A percentile compares a stretch with the other conserved stretches of the same genome.
Conservation (phyloP, 2,888 invertebrate genomes). For the Cheilosia vernalis region DNA sequence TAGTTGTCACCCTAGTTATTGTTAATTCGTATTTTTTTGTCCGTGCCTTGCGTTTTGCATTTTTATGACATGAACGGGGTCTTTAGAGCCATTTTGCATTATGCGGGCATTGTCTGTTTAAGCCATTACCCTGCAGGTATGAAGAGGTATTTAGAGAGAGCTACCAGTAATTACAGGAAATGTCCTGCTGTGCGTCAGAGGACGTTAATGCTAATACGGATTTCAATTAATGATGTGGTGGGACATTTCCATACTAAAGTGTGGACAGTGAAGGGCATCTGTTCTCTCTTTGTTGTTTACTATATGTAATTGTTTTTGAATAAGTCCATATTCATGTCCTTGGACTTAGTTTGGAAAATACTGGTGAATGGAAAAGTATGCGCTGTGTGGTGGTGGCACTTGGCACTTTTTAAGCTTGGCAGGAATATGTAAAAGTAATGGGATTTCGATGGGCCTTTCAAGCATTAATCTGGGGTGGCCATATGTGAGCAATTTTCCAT, state of each 20-base stretch:
- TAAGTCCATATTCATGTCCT: no score
- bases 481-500: no score
- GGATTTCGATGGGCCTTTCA: no score
- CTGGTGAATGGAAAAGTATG: no score
- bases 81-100: constrained; percentile 36
- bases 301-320: not conserved
- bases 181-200: constrained; percentile 13
- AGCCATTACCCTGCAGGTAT: constrained; percentile 46
- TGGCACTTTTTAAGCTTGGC: no score
- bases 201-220: not conserved
- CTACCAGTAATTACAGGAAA: constrained; percentile 47
- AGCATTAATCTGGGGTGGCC: no score
- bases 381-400: no score
- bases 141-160: constrained; percentile 29
- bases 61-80: not conserved
- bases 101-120: constrained; percentile 48
- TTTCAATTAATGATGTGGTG: constrained; percentile 15
- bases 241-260: constrained; percentile 2
- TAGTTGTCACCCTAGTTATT: constrained; percentile 6
- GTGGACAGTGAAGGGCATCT: not conserved
- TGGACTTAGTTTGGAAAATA: no score
- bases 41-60: constrained; percentile 4
- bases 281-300: not conserved
- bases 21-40: not conserved
- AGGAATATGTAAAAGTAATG: no score